Evolutionary conservation across 2,113 vertebrate genomes (phyloP).

Genomic region (Ctenodactylus gundi): DNA sequence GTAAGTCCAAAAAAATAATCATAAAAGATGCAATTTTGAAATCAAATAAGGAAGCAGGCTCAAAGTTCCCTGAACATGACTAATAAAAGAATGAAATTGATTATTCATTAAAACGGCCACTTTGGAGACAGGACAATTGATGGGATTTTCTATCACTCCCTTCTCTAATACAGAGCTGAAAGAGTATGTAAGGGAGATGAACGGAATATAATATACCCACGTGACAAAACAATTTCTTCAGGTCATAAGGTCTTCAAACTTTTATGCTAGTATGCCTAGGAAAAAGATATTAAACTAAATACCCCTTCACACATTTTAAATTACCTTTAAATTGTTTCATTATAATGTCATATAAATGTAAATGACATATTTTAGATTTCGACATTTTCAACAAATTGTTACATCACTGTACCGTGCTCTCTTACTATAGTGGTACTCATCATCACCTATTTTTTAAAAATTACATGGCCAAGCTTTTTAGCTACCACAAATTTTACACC

Average conservation of each 20-base stretch:
- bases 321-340: constrained; percentile 26
- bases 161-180: constrained; percentile 44
- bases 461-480: background rate
- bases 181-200: constrained; percentile 35
- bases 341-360: constrained; percentile 28
- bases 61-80: constrained; percentile 33
- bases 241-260: background rate
- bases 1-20: constrained; percentile 48
- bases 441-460: background rate
- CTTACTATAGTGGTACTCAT: background rate
- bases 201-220: constrained; percentile 17
- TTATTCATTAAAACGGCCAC: constrained; percentile 58
- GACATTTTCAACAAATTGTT: constrained; percentile 23
- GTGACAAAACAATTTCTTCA: constrained; percentile 46
- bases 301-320: background rate
- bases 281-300: constrained; percentile 44
- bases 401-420: background rate
- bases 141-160: constrained; percentile 40
- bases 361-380: constrained; percentile 34
- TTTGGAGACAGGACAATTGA: constrained; percentile 50
- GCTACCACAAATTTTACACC: constrained; percentile 10
- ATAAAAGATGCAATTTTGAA: constrained; percentile 53
- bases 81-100: constrained; percentile 59
- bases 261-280: background rate
- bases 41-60: constrained; percentile 40